These are phyloP conservation scores for Zaprionus gabonicus DNA, from an alignment of 1,140 invertebrate genomes.

Conservation along the genomic window DNA sequence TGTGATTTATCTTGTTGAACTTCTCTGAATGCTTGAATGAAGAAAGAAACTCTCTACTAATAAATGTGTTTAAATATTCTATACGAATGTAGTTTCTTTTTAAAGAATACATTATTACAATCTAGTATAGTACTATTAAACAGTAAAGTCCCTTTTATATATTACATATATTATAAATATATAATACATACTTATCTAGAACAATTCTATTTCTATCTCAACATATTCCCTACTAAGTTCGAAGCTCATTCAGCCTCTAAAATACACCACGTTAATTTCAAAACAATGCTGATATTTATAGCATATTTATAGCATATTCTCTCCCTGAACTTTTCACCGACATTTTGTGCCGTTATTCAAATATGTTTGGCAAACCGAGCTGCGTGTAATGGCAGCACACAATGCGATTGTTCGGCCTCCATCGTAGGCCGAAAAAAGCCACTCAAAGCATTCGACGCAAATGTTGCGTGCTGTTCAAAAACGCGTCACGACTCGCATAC, in stretches of 20 bases:
- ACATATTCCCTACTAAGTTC: background rate
- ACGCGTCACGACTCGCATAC: conserved; percentile 63
- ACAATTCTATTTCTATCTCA: too few relatives aligned
- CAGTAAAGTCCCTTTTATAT: too few relatives aligned
- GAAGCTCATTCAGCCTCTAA: background rate
- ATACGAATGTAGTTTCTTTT: too few relatives aligned
- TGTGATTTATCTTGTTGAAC: too few relatives aligned
- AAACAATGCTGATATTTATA: conserved; percentile 14
- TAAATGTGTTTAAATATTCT: too few relatives aligned
- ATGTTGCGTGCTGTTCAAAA: conserved; percentile 54
- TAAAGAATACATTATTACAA: too few relatives aligned
- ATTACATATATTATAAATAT: too few relatives aligned
- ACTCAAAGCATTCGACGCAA: conserved; percentile 34
- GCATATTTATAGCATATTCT: background rate
- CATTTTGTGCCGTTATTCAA: conserved; percentile 20
- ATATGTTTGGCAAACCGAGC: conserved; percentile 6
- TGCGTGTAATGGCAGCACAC: conserved; percentile 20
- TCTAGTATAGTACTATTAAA: too few relatives aligned
- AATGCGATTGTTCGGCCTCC: background rate
- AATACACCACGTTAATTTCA: background rate
- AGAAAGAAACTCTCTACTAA: too few relatives aligned
- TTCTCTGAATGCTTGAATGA: too few relatives aligned
- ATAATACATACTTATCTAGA: too few relatives aligned
- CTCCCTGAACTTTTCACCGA: conserved; percentile 12
- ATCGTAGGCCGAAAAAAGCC: conserved; percentile 34